phyloP scores from a whole-genome alignment of 1,140 invertebrate species.

The Pemphigus obesinymphae region DNA sequence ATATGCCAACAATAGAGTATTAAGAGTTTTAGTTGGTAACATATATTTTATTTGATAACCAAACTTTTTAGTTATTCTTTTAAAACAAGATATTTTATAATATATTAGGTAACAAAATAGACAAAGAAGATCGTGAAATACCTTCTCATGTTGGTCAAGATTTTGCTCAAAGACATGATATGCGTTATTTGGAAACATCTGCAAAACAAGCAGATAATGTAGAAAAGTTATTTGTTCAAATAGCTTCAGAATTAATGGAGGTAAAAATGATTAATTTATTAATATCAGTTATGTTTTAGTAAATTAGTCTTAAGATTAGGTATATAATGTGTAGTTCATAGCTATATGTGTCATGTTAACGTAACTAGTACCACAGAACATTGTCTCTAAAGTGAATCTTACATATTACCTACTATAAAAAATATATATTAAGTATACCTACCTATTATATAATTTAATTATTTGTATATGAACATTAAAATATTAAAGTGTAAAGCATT shows the following conservation, averaged over 20 bases:
- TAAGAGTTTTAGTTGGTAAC: slow-evolving; percentile 83
- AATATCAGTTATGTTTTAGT: too few species aligned
- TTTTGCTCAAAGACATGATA: slow-evolving; percentile 89
- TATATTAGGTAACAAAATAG: slow-evolving; percentile 83
- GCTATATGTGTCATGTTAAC: too few species aligned
- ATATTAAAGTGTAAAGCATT: too few species aligned
- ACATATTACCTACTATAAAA: too few species aligned
- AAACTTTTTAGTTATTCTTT: not conserved
- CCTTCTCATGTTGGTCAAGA: slow-evolving; percentile 91
- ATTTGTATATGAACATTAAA: too few species aligned
- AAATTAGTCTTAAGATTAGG: too few species aligned
- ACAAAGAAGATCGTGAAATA: slow-evolving; percentile 90
- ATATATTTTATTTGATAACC: slow-evolving; percentile 45
- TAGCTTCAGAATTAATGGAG: slow-evolving; percentile 88
- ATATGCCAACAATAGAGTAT: slow-evolving; percentile 90
- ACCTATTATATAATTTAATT: too few species aligned
- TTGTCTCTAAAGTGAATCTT: too few species aligned
- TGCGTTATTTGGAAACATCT: slow-evolving; percentile 97
- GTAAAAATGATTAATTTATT: slow-evolving; percentile 50
- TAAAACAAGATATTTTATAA: too few species aligned
- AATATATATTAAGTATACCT: too few species aligned
- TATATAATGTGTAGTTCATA: too few species aligned
- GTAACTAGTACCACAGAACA: too few species aligned
- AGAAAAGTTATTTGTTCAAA: slow-evolving; percentile 92
- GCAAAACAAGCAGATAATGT: slow-evolving; percentile 98